A percentile compares a stretch with the other conserved stretches of the same genome.
Evolutionary conservation across 2,113 vertebrate species (phyloP).

Genomic region (Ginglymostoma cirratum): DNA sequence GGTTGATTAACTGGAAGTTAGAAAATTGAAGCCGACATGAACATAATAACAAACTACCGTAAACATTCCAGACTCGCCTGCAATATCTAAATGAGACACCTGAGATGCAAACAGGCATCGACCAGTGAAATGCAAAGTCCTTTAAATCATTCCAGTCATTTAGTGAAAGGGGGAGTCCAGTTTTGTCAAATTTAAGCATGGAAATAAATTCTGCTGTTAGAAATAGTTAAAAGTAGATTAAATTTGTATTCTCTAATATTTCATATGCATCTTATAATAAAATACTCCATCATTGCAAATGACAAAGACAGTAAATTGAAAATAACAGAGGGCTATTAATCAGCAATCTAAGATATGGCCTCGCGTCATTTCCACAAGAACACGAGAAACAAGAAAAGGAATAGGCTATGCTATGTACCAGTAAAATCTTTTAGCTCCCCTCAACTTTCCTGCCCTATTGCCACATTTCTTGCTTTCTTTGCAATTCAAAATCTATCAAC

Average conservation of each 20-base stretch:
- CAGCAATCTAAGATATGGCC: neutral
- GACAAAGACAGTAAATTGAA: neutral
- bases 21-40: neutral
- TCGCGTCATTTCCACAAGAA: neutral
- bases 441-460: neutral
- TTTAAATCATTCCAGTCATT: neutral
- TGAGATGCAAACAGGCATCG: neutral
- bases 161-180: neutral
- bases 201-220: neutral
- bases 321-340: neutral
- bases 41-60: neutral
- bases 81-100: neutral
- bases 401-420: neutral
- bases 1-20: constrained; percentile 1
- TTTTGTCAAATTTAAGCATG: neutral
- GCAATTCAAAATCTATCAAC: neutral
- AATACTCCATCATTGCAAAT: neutral
- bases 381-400: neutral
- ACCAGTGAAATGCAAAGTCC: neutral
- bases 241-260: neutral
- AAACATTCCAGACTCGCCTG: neutral
- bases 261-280: neutral
- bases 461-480: neutral
- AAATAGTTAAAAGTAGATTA: neutral
- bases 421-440: neutral